Evolutionary conservation across 2,888 invertebrate genomes (phyloP).

Genomic region (Ashinkailepas kermadecensis): DNA sequence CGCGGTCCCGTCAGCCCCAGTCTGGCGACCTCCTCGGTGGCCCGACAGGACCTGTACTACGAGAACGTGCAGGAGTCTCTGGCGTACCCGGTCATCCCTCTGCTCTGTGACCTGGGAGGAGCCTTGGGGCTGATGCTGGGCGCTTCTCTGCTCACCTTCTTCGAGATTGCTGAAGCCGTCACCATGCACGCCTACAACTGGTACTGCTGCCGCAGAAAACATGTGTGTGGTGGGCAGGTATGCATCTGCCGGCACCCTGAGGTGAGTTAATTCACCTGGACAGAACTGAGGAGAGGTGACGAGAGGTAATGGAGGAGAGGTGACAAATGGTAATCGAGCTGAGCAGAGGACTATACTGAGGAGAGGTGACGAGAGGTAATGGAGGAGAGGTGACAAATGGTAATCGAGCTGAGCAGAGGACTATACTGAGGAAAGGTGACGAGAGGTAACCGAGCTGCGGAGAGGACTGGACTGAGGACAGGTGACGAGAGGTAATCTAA

Average conservation of each 20-base stretch:
- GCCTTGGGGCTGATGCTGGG: not conserved
- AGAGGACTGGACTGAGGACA: too few species aligned
- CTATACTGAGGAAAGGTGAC: not conserved
- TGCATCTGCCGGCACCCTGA: not conserved
- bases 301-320: not conserved
- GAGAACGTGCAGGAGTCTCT: conserved; percentile 9
- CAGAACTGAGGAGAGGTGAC: not conserved
- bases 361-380: not conserved
- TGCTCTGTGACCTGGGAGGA: conserved; percentile 2
- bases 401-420: not conserved
- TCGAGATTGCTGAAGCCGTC: conserved; percentile 8
- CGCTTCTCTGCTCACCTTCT: conserved; percentile 2
- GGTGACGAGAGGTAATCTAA: not conserved
- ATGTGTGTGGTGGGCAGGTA: not conserved
- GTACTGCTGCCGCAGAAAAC: not conserved
- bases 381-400: not conserved
- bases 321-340: not conserved
- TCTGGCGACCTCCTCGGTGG: too few species aligned
- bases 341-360: not conserved
- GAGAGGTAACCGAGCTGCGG: too few species aligned
- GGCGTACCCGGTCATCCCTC: not conserved
- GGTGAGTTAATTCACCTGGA: not conserved
- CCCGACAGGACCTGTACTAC: conserved; percentile 10
- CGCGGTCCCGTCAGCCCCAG: too few species aligned
- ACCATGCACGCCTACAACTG: not conserved